Conservation (phyloP, 1,140 invertebrate species). For the Zaprionus gabonicus region DNA sequence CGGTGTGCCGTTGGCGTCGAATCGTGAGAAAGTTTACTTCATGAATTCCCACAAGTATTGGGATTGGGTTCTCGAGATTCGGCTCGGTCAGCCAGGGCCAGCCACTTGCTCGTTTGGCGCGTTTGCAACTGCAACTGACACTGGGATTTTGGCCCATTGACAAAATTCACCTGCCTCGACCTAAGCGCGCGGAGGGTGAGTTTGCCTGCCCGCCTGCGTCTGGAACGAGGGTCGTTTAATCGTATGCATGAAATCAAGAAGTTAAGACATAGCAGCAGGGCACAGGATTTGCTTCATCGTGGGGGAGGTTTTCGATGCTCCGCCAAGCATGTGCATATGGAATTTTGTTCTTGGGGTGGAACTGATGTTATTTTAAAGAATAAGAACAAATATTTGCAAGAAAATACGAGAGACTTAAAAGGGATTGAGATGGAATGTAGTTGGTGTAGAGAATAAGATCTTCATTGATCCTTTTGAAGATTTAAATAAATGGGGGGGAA, state of each 20-base stretch:
- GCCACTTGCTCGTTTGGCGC: conserved; percentile 68
- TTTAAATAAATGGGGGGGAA: too few species aligned
- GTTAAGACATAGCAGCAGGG: conserved; percentile 57
- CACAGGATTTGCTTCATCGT: conserved; percentile 60
- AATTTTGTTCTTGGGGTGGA: conserved; percentile 5
- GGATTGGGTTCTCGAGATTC: conserved; percentile 52
- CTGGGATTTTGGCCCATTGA: conserved; percentile 55
- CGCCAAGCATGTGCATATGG: conserved; percentile 42
- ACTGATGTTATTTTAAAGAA: not conserved
- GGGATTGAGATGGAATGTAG: too few species aligned
- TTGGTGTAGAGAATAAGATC: too few species aligned
- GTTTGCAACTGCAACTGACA: conserved; percentile 37
- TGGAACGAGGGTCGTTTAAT: conserved; percentile 59
- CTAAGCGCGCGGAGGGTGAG: conserved; percentile 45
- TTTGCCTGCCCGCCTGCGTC: conserved; percentile 18
- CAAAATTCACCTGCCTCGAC: conserved; percentile 69
- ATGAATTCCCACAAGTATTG: conserved; percentile 84
- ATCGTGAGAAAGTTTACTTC: conserved; percentile 84
- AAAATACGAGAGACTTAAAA: not conserved
- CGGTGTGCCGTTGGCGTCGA: conserved; percentile 59
- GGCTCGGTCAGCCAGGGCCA: conserved; percentile 66
- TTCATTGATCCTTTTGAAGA: too few species aligned
- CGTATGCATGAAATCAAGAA: conserved; percentile 76
- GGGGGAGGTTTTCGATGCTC: conserved; percentile 59
- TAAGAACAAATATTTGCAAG: conserved; percentile 47